A percentile compares a stretch with the other conserved stretches of the same genome.
Evolutionary conservation across 1,140 invertebrate genomes (phyloP).

Genomic region (Rhagoletis pomonella): DNA sequence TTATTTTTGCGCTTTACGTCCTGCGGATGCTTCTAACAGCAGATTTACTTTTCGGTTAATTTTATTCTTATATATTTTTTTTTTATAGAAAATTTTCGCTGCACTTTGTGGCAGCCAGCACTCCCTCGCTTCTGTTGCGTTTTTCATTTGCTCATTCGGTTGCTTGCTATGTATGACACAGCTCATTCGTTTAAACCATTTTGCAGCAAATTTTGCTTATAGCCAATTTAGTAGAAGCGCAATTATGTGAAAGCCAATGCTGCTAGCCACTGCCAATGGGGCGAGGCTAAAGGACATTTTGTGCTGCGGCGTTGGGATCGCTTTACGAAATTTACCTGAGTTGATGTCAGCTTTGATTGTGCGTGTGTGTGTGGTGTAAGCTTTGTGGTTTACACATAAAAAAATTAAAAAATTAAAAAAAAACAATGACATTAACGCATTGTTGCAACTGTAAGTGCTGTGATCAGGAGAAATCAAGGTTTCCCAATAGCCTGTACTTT

Average conservation of each 20-base stretch:
- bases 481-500: too few species aligned
- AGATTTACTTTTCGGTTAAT: conserved; percentile 40
- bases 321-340: conserved; percentile 27
- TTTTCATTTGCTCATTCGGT: background rate
- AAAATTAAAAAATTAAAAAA: background rate
- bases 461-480: too few species aligned
- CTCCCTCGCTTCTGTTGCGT: background rate
- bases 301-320: too few species aligned
- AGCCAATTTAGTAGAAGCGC: conserved; percentile 65
- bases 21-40: conserved; percentile 36
- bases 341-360: background rate
- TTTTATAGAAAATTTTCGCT: background rate
- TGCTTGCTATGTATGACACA: conserved; percentile 60
- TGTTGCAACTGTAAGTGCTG: too few species aligned
- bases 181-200: conserved; percentile 72
- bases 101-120: background rate
- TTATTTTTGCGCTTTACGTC: conserved; percentile 39
- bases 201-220: conserved; percentile 73
- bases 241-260: conserved; percentile 40
- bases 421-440: too few species aligned
- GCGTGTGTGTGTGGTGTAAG: background rate
- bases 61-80: conserved; percentile 42
- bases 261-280: background rate
- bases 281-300: background rate
- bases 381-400: conserved; percentile 3